Base-by-base conservation (phyloP, 2,888 invertebrate species). In the Busseola fusca region DNA sequence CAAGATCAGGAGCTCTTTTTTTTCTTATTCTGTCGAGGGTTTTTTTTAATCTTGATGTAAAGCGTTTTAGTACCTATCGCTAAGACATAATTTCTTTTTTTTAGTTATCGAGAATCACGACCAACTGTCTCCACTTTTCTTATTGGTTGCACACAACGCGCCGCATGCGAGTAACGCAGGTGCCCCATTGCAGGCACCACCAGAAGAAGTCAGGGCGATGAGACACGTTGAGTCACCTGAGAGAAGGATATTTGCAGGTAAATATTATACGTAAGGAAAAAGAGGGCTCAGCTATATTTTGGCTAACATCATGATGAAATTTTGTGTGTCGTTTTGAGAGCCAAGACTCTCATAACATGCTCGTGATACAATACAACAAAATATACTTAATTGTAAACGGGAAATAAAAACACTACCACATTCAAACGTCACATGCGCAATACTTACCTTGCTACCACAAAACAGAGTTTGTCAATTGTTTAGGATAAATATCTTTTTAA, bases 101-200 rank as follows among this genome's bases (percentile, higher is more conserved):
- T 48, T 85, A 96, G 95, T 97, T 4, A 97, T 98, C 68, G 89
- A 91, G 10, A 87, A 91, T 0, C 97, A 97, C 84, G 93, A 97
- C 77, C 83, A 84, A 0, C 88, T 93, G 52, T 90, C 90, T 16
- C 98, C 99, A 0, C 91, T 99, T 72, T 98, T 98, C 87, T 92
- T 99, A 77, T 97, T 98, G 93, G 87, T 99, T 59, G 96, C 97
- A 0, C 98, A 98, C 90, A 94, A 97, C 59, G 98, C 98, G 0
- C 97, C 97, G 0, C 99, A 99, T 89, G 96, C 97, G 0, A 97
- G 96, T 10, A 98, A 98, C 86, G 94, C 95, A 0, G 97, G 97
- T 64, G 96, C 97, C 18, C 96, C 96, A 0, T 91, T 98, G 73
- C 97, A 98, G 89, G 98, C 97, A 0, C 98, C 98, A 0, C 96